A percentile compares a stretch with the other conserved stretches of the same genome.
Conservation (phyloP, 2,113 vertebrate genomes). For the Apeltes quadracus region DNA sequence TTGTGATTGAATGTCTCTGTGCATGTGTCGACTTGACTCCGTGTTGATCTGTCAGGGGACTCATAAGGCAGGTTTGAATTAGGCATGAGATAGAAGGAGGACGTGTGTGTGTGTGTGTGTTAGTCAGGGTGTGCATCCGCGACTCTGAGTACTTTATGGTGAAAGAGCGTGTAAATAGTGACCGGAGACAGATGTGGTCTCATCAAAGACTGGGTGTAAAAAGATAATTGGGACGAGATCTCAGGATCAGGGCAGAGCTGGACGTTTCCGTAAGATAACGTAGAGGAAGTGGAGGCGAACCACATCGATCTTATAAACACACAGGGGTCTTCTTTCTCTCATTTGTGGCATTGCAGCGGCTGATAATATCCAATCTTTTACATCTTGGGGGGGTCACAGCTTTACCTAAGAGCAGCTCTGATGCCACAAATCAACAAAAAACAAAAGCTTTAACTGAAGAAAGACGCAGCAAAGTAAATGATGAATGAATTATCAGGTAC, state of each 20-base stretch:
- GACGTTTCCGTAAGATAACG: slow-evolving; percentile 50
- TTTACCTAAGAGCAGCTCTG: slow-evolving; percentile 63
- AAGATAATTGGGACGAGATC: slow-evolving; percentile 62
- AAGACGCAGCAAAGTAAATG: slow-evolving; percentile 3
- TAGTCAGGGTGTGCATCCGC: slow-evolving; percentile 38
- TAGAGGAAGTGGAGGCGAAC: slow-evolving; percentile 7
- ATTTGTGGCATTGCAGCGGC: slow-evolving; percentile 9
- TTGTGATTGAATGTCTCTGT: slow-evolving; percentile 79
- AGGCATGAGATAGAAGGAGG: slow-evolving; percentile 71
- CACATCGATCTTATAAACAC: slow-evolving; percentile 19
- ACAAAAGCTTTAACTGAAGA: slow-evolving; percentile 3
- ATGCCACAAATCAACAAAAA: slow-evolving; percentile 43
- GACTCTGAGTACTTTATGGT: slow-evolving; percentile 70
- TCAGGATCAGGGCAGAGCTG: slow-evolving; percentile 41
- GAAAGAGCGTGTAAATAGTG: slow-evolving; percentile 75
- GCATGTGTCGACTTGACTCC: slow-evolving; percentile 75
- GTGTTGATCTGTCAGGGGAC: slow-evolving; percentile 73
- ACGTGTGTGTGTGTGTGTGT: slow-evolving; percentile 56
- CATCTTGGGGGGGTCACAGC: slow-evolving; percentile 40
- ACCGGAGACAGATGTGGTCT: slow-evolving; percentile 76
- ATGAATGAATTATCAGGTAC: slow-evolving; percentile 47
- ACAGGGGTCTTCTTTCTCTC: slow-evolving; percentile 2
- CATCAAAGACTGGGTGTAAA: slow-evolving; percentile 65
- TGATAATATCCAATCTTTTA: slow-evolving; percentile 62
- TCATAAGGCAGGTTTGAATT: slow-evolving; percentile 79